Percentiles rank a stretch among this genome's conserved stretches.
Evolutionary conservation across 2,888 invertebrate species (phyloP).

Genomic region (Troilus luridus): DNA sequence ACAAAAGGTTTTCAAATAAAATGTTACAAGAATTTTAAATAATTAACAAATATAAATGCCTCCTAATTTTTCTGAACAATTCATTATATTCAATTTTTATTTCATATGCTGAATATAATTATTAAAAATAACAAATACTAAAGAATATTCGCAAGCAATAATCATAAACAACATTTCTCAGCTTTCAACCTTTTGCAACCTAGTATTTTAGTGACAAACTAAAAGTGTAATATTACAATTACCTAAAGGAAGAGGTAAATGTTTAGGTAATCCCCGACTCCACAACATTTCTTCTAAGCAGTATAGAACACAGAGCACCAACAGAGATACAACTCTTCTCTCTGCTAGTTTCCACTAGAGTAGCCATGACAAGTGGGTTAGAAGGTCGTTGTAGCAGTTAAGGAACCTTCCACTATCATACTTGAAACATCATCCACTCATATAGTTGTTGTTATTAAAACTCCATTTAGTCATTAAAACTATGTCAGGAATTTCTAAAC

Average conservation of each 20-base stretch:
- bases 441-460: neutral
- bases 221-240: neutral
- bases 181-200: too few relatives aligned
- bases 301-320: neutral
- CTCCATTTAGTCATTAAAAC: neutral
- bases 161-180: too few relatives aligned
- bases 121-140: too few relatives aligned
- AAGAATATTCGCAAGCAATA: too few relatives aligned
- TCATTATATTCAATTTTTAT: too few relatives aligned
- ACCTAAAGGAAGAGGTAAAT: neutral
- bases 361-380: slow-evolving; percentile 21
- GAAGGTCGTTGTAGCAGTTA: slow-evolving; percentile 17
- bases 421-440: neutral
- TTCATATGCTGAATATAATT: too few relatives aligned
- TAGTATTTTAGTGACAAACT: too few relatives aligned
- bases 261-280: neutral
- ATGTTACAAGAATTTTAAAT: too few relatives aligned
- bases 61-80: too few relatives aligned
- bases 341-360: neutral
- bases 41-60: too few relatives aligned
- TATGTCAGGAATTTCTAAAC: neutral
- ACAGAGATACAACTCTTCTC: neutral
- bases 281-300: neutral
- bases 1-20: too few relatives aligned
- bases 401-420: neutral